phyloP scores from a whole-genome alignment of 2,888 invertebrate genomes.

The Atethmia centrago region DNA sequence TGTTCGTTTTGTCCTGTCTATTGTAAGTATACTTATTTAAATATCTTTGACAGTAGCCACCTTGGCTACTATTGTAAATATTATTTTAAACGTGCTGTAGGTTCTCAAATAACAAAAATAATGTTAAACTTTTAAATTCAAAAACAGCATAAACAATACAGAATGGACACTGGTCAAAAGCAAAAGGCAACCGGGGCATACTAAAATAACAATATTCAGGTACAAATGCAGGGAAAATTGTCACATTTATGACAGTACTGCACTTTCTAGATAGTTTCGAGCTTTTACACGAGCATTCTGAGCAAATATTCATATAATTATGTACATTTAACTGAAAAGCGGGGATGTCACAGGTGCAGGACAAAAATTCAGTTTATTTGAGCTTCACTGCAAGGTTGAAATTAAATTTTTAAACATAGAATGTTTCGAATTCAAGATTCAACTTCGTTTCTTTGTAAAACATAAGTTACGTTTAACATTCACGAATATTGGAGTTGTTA shows the following conservation, averaged over 20 bases:
- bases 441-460: background rate
- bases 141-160: background rate
- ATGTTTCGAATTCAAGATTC: background rate
- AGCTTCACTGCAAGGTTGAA: conserved; percentile 12
- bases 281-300: conserved; percentile 15
- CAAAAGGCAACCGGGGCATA: background rate
- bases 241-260: conserved; percentile 1
- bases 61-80: background rate
- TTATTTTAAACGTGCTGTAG: background rate
- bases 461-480: background rate
- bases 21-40: background rate
- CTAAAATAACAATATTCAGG: conserved; percentile 5
- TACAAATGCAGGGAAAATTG: conserved; percentile 13
- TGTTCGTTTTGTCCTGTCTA: background rate
- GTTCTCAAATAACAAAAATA: background rate
- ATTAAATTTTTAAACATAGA: conserved; percentile 1
- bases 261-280: conserved; percentile 13
- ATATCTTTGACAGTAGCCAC: background rate
- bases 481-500: background rate
- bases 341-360: conserved; percentile 40
- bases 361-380: conserved; percentile 47
- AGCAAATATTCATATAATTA: conserved; percentile 32
- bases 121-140: background rate
- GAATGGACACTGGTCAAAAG: background rate
- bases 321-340: conserved; percentile 24